Percentiles rank a stretch among this genome's conserved stretches.
These are phyloP conservation scores for Drosophila sp. DNA, from an alignment of 1,140 invertebrate species.

Conservation along the genomic window DNA sequence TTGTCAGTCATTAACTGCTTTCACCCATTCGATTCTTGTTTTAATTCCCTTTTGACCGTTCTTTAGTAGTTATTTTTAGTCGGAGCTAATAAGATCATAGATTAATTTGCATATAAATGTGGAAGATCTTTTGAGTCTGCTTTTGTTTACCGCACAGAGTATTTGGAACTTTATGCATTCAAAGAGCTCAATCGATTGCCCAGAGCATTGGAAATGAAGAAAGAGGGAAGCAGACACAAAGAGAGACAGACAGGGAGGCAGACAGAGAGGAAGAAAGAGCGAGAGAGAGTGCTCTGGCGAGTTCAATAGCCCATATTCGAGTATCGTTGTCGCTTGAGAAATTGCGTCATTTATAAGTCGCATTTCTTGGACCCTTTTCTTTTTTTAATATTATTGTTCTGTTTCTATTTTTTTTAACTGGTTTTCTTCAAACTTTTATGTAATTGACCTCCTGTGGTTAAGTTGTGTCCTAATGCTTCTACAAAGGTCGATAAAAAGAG, in stretches of 20 bases:
- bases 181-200: constrained; percentile 30
- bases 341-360: constrained; percentile 67
- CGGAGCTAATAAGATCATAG: constrained; percentile 28
- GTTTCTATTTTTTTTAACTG: constrained; percentile 8
- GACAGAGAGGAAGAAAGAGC: background rate
- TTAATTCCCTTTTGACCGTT: constrained; percentile 31
- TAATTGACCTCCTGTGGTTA: constrained; percentile 28
- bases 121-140: background rate
- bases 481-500: constrained; percentile 35
- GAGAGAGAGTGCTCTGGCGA: constrained; percentile 2
- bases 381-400: too few relatives aligned
- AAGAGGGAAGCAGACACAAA: background rate
- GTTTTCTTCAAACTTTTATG: constrained; percentile 14
- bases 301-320: constrained; percentile 61
- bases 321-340: constrained; percentile 24
- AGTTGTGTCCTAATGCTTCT: constrained; percentile 9
- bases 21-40: constrained; percentile 22
- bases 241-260: constrained; percentile 7
- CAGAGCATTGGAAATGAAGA: constrained; percentile 8
- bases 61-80: constrained; percentile 1
- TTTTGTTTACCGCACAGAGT: constrained; percentile 22
- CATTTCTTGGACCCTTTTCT: constrained; percentile 9
- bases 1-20: constrained; percentile 21
- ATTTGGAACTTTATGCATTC: constrained; percentile 33
- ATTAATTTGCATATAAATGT: constrained; percentile 54